Conservation (phyloP, 92 coral and sea anemone species). For the Plumapathes pennacea region DNA sequence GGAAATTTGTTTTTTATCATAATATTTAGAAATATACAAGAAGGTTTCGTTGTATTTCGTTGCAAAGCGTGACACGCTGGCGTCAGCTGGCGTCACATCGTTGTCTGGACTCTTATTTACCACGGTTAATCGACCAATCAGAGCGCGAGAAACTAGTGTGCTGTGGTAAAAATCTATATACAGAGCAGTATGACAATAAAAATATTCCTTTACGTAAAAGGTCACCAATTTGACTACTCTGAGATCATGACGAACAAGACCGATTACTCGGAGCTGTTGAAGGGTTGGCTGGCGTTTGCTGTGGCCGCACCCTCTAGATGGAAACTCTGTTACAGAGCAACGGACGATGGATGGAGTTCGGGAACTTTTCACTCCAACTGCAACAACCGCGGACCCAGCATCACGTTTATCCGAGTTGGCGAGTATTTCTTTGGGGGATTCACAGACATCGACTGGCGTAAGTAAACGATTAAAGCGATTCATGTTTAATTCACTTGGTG, state of each 20-base stretch:
- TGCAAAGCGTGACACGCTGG: too few relatives aligned
- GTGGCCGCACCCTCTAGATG: constrained; percentile 48
- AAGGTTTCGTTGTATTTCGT: too few relatives aligned
- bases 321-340: constrained; percentile 59
- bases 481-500: too few relatives aligned
- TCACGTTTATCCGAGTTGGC: constrained; percentile 56
- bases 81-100: too few relatives aligned
- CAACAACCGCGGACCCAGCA: constrained; percentile 46
- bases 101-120: too few relatives aligned
- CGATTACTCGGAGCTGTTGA: constrained; percentile 49
- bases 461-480: too few relatives aligned
- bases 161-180: neutral
- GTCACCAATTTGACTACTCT: constrained; percentile 52
- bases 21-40: too few relatives aligned
- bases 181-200: neutral
- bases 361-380: constrained; percentile 69
- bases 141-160: too few relatives aligned
- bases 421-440: constrained; percentile 74
- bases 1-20: too few relatives aligned
- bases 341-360: constrained; percentile 54
- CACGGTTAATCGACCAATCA: too few relatives aligned
- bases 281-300: constrained; percentile 72
- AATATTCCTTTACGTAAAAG: neutral
- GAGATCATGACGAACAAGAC: constrained; percentile 42
- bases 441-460: constrained; percentile 69